Evolutionary conservation across 2,797 vertebrate genomes (phyloP).

Genomic region (Urophycis tenuis): DNA sequence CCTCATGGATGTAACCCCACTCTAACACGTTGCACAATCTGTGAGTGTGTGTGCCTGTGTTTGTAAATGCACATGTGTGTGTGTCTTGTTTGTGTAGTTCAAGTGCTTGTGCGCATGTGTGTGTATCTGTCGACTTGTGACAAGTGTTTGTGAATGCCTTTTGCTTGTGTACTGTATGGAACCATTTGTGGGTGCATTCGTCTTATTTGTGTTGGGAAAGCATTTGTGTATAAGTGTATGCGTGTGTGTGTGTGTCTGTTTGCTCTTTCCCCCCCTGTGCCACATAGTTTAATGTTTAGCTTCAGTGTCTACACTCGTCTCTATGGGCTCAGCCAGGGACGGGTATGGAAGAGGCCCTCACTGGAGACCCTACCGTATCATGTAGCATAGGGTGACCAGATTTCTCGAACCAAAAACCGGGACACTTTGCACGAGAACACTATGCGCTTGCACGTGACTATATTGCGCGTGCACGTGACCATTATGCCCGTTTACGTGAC

Average conservation of each 20-base stretch:
- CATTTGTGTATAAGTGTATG: conserved; percentile 7
- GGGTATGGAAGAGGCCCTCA: conserved; percentile 14
- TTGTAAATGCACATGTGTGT: not conserved
- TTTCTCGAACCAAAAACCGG: too few relatives aligned
- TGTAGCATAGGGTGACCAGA: too few relatives aligned
- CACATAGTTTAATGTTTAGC: conserved; percentile 59
- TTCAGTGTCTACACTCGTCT: conserved; percentile 27
- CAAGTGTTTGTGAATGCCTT: too few relatives aligned
- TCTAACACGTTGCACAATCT: not conserved
- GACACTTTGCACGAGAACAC: too few relatives aligned
- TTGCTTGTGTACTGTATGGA: too few relatives aligned
- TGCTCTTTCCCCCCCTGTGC: conserved; percentile 14
- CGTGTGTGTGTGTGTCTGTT: conserved; percentile 28
- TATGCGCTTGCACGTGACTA: too few relatives aligned
- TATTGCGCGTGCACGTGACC: too few relatives aligned
- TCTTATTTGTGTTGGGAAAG: not conserved
- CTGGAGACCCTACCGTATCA: not conserved
- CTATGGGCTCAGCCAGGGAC: conserved; percentile 27
- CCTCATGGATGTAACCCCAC: not conserved
- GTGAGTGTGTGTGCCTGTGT: not conserved
- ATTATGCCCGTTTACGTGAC: too few relatives aligned
- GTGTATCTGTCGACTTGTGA: too few relatives aligned
- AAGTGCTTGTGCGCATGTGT: not conserved
- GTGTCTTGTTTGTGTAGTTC: too few relatives aligned
- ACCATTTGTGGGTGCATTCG: too few relatives aligned